Base-by-base conservation (phyloP, 2,888 invertebrate species). In the Clostera curtula region DNA sequence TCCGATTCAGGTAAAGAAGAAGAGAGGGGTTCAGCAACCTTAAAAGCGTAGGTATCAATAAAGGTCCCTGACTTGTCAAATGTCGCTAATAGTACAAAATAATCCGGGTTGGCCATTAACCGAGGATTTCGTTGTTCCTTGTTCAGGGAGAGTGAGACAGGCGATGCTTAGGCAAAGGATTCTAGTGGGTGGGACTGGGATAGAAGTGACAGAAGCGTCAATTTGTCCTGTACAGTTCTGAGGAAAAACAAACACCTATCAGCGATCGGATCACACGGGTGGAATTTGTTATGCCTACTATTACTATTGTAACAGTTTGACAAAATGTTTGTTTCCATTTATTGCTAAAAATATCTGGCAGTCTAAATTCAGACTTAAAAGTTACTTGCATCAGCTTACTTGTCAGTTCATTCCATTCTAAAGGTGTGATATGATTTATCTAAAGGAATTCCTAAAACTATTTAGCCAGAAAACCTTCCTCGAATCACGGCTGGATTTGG, bases 181-280 rank as follows among this genome's bases (percentile, higher is more conserved):
- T 5, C 5, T 3, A 15, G 8, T 6, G 19, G 15, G 49, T 27
- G 34, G 29, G 47, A 62, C 19, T 43, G 48, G 44, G 48, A 61
- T 38, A 37, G 40, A 31, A 20, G 45, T 43, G 44, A 53, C 46
- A 60, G 61, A 59, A 56, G 58, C 55, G 59, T 56, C 62, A 54
- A 68, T 66, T 66, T 71, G 62, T 67, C 55, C 25, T 25, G 50
- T 45, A 49, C 43, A 54, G 40, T 55, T 56, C 51, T 43, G 54
- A 41, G 51, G 61, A 53, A 57, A 61, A 56, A 61, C 63, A 61
- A 62, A 69, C 57, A 59, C 40, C 55, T 63, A n/a, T 52, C 44
- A 34, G 41, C 31, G 29, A 44, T 25, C 37, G 41, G 40, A 36
- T 36, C 41, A 45, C 37, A 43, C 25, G 18, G 19, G 34, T 31